Base-by-base conservation (phyloP, 2,888 invertebrate genomes). In the Scaptomyza polygonia region DNA sequence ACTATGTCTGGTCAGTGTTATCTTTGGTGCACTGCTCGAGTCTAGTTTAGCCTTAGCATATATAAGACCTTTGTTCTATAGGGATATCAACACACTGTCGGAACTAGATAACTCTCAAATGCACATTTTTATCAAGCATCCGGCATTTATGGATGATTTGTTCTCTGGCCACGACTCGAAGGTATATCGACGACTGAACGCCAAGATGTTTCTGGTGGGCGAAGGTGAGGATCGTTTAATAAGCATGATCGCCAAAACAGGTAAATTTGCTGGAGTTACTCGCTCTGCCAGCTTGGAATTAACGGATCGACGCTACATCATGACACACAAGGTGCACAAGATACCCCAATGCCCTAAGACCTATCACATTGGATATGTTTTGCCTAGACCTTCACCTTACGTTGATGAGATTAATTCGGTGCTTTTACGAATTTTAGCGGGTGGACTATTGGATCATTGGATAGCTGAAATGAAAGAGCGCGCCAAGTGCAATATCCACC, bases 21-120 rank as follows among this genome's bases (percentile, higher is more conserved):
- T 91, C 30, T 90, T 92, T 55, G 91, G 91, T 2, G 91, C 92
- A 0, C 55, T 92, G 11, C 89, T 92, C 44, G 92, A 92, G 70
- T 92, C 92, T 5, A 91, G 90, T 30, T 77, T 92, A 49, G 91
- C 92, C 4, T 92, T 91, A 0, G 91, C 91, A 0, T 91, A 91
- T 53, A 91, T 91, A 43, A 88, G 87, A 5, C 92, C 92, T 0
- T 69, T 90, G 4, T 91, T 90, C 73, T 92, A 92, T 51, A 88
- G 88, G 0, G 91, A 92, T 72, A 89, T 91, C 8, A 90, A 91
- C 40, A 91, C 91, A 0, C 64, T 92, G 34, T 67, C 86, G 7
- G 90, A 92, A 36, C 67, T 92, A 43, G 90, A 90, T n/a, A 75
- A 86, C 0, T 79, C 89, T 0, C 81, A 89, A 11, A 63, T 89